These are phyloP conservation scores for Sapayoa aenigma DNA, from an alignment of 2,113 vertebrate genomes.

Conservation along the genomic window DNA sequence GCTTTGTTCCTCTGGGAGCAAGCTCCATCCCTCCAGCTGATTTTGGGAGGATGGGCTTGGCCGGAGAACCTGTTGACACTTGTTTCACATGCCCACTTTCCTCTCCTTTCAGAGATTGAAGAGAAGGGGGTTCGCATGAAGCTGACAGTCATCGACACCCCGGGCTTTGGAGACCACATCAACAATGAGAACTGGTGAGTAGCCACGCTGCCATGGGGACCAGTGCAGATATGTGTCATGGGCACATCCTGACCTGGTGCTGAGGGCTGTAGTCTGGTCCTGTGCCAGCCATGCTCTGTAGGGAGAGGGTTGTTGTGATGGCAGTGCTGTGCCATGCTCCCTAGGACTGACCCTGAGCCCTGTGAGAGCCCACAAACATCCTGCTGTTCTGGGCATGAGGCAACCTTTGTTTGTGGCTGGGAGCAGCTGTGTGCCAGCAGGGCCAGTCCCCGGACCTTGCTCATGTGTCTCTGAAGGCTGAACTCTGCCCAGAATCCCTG, in stretches of 20 bases:
- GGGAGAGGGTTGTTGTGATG: not conserved
- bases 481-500: not conserved
- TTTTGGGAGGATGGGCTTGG: not conserved
- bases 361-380: not conserved
- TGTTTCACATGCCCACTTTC: accelerated
- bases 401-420: not conserved
- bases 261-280: not conserved
- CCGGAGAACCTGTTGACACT: accelerated
- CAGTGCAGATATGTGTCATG: too few relatives aligned
- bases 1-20: not conserved
- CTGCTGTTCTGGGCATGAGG: conserved; percentile 33
- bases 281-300: accelerated
- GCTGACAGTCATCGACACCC: conserved; percentile 94
- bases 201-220: not conserved
- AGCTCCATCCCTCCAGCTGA: not conserved
- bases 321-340: not conserved
- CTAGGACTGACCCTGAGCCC: not conserved
- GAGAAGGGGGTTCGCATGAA: conserved; percentile 99
- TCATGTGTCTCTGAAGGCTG: conserved; percentile 3
- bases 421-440: conserved; percentile 36
- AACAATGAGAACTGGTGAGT: conserved; percentile 98
- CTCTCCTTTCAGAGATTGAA: conserved; percentile 83
- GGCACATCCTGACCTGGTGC: not conserved
- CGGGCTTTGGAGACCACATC: conserved; percentile 97
- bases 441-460: not conserved